These are phyloP conservation scores for Zeus faber DNA, from an alignment of 2,113 vertebrate species.

Conservation along the genomic window DNA sequence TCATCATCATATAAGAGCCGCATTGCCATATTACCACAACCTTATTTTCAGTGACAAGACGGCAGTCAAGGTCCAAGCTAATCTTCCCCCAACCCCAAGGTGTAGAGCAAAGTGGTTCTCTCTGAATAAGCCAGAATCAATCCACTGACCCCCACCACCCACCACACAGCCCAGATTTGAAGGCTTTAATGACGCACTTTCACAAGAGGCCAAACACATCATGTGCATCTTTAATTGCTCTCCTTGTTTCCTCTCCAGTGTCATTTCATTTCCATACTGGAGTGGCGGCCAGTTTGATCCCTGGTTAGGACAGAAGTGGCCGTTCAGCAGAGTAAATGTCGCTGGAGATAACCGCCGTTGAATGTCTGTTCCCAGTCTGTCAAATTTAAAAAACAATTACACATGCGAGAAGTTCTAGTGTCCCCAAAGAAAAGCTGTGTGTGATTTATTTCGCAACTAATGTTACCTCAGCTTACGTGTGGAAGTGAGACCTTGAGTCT, in stretches of 20 bases:
- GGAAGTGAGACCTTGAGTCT: no score
- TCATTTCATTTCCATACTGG: slow-evolving; percentile 62
- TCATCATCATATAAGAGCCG: no score
- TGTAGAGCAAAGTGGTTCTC: no score
- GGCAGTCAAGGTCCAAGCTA: no score
- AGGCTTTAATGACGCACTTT: slow-evolving; percentile 84
- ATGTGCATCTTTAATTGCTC: slow-evolving; percentile 66
- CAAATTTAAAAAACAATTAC: slow-evolving; percentile 4
- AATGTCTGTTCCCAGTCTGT: slow-evolving; percentile 4
- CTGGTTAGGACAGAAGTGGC: slow-evolving; percentile 65
- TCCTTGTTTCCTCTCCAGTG: slow-evolving; percentile 46
- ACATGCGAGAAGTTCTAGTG: background rate
- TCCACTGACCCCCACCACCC: slow-evolving; percentile 49
- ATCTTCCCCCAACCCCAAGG: no score
- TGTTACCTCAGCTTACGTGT: no score
- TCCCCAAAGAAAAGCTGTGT: background rate
- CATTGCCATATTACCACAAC: no score
- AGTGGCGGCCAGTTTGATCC: slow-evolving; percentile 70
- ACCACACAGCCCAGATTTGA: slow-evolving; percentile 42
- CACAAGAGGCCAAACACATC: background rate
- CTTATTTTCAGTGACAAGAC: no score
- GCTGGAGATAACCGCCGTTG: slow-evolving; percentile 48
- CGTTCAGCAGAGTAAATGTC: slow-evolving; percentile 60
- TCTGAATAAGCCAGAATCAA: slow-evolving; percentile 53
- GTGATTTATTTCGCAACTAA: background rate